phyloP scores from a whole-genome alignment of 2,888 invertebrate genomes.

The Bibio marci region DNA sequence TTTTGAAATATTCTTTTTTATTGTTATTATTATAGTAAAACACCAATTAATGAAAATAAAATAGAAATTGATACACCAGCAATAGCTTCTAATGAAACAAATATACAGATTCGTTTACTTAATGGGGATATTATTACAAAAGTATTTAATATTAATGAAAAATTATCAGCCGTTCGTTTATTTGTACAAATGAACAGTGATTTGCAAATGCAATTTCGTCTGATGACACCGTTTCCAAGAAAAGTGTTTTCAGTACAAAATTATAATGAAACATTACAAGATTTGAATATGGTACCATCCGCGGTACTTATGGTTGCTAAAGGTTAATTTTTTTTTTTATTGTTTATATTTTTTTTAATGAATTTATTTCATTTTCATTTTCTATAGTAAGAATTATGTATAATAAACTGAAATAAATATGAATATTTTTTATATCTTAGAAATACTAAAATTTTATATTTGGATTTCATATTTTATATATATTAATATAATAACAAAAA shows the following conservation, averaged over 20 bases:
- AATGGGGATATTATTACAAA: constrained; percentile 57
- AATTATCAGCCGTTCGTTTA: constrained; percentile 75
- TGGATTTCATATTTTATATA: too few species aligned
- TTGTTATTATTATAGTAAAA: not conserved
- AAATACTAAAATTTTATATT: too few species aligned
- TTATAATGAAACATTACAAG: constrained; percentile 71
- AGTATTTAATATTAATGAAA: constrained; percentile 71
- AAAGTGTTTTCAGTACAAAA: constrained; percentile 75
- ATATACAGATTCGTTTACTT: constrained; percentile 59
- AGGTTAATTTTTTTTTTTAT: too few species aligned
- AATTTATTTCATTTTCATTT: too few species aligned
- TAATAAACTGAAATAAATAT: too few species aligned
- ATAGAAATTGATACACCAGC: constrained; percentile 19
- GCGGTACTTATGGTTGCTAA: constrained; percentile 67
- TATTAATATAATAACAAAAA: too few species aligned
- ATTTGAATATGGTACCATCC: constrained; percentile 70
- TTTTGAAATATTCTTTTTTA: too few species aligned
- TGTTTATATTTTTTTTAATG: too few species aligned
- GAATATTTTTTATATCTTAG: too few species aligned
- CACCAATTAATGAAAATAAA: constrained; percentile 9
- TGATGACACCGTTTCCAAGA: constrained; percentile 86
- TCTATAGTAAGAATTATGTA: too few species aligned
- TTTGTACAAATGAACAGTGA: constrained; percentile 70
- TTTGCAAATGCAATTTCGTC: constrained; percentile 53
- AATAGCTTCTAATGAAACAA: constrained; percentile 30